These are phyloP conservation scores for Megalops cyprinoides DNA, from an alignment of 2,797 vertebrate species.

Conservation along the genomic window DNA sequence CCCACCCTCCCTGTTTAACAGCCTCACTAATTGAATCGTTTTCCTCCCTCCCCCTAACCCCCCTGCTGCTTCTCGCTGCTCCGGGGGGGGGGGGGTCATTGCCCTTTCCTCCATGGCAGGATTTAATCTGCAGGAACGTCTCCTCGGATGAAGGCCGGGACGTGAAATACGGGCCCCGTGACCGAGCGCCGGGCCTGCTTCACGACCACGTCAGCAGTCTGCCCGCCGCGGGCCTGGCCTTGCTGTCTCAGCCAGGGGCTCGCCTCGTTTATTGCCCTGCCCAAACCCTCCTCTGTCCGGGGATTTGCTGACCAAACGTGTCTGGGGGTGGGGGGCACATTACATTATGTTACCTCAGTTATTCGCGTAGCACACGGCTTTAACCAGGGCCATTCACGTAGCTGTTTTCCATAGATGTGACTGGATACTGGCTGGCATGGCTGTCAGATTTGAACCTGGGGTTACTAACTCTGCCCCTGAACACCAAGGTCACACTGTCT, in stretches of 20 bases:
- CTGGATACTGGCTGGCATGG: background rate
- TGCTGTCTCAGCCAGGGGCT: background rate
- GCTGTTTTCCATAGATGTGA: background rate
- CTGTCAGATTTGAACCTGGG: no score
- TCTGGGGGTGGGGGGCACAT: background rate
- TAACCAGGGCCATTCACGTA: background rate
- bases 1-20: background rate
- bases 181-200: background rate
- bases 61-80: background rate
- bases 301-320: background rate
- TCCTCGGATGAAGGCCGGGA: background rate
- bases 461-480: no score
- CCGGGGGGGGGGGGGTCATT: no score
- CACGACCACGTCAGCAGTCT: background rate
- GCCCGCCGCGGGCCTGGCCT: background rate
- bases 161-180: background rate
- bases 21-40: constrained; percentile 4
- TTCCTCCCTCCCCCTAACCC: background rate
- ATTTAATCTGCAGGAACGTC: background rate
- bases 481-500: no score
- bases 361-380: background rate
- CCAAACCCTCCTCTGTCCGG: background rate
- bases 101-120: background rate
- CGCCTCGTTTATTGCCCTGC: background rate
- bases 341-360: background rate